Evolutionary conservation across 2,888 invertebrate genomes (phyloP), one percentile per base, ranked within the genome.

Genomic region (Euproctis similis): DNA sequence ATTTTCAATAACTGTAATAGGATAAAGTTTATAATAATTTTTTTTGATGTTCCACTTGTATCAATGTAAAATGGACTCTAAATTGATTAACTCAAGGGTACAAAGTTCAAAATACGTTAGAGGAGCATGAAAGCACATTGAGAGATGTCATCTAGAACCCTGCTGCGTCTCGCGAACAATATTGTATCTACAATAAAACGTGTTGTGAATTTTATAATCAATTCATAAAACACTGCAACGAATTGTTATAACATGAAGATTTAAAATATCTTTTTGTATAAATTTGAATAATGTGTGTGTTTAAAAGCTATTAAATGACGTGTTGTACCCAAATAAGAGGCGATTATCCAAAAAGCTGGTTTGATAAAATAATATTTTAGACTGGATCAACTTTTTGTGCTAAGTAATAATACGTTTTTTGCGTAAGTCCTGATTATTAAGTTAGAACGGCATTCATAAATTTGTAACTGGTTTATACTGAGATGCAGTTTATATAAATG

Each of bases 81-180:
- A 37, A 37, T 30, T 28, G 28, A 18, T 27, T 21, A 28, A 28
- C 31, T 12, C 14, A 26, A 20, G 35, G n/a, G n/a, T n/a, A n/a
- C n/a, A n/a, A n/a, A n/a, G n/a, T n/a, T n/a, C n/a, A n/a, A n/a
- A n/a, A n/a, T n/a, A 54, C 61, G 58, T 57, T 60, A 53, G 53
- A 63, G 63, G 67, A 68, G 69, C 62, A 63, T 63, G 74, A 65
- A 71, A 74, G 71, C 78, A 77, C 68, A 80, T 78, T 74, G 80
- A 59, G 80, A 80, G 82, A 84, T 82, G 82, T 75, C 82, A 82
- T 82, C 81, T 81, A 59, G 73, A 57, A 67, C 64, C 81, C 82
- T 63, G 74, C 77, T 67, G 82, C 46, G 81, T 59, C 66, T 66
- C 64, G 80, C 65, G 73, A 82, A 82, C 82, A 80, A 80, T 80